phyloP scores from a whole-genome alignment of 2,113 vertebrate species.

The Corydoras maculifer region DNA sequence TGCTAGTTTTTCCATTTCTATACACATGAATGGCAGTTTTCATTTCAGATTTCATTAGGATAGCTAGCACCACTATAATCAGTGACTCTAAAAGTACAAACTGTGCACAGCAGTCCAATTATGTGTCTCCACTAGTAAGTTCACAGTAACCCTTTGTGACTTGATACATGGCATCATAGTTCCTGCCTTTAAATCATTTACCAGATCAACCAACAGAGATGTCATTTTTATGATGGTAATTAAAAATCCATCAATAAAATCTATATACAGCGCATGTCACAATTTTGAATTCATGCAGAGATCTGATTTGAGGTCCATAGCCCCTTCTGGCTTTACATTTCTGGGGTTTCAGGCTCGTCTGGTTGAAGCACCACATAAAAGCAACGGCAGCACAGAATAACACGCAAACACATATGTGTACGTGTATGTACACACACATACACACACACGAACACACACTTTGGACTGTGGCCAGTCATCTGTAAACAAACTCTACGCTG shows the following conservation, averaged over 20 bases:
- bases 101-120: neutral
- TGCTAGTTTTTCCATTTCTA: slow-evolving; percentile 1
- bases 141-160: neutral
- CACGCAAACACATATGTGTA: neutral
- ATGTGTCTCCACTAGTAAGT: neutral
- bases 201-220: slow-evolving; percentile 8
- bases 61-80: slow-evolving; percentile 27
- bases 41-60: slow-evolving; percentile 15
- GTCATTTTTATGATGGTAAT: slow-evolving; percentile 6
- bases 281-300: slow-evolving; percentile 27
- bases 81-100: slow-evolving; percentile 16
- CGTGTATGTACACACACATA: neutral
- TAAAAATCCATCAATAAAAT: slow-evolving; percentile 3
- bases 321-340: slow-evolving; percentile 23
- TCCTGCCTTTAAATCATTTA: neutral
- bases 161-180: neutral
- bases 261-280: slow-evolving; percentile 17
- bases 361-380: slow-evolving; percentile 38
- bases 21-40: slow-evolving; percentile 20
- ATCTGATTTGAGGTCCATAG: slow-evolving; percentile 25
- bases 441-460: neutral
- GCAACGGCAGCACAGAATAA: slow-evolving; percentile 21
- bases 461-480: slow-evolving; percentile 20
- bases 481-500: slow-evolving; percentile 30
- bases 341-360: slow-evolving; percentile 28